A percentile compares a stretch with the other conserved stretches of the same genome.
Evolutionary conservation across 2,113 vertebrate species (phyloP).

Genomic region (Hippotragus niger): DNA sequence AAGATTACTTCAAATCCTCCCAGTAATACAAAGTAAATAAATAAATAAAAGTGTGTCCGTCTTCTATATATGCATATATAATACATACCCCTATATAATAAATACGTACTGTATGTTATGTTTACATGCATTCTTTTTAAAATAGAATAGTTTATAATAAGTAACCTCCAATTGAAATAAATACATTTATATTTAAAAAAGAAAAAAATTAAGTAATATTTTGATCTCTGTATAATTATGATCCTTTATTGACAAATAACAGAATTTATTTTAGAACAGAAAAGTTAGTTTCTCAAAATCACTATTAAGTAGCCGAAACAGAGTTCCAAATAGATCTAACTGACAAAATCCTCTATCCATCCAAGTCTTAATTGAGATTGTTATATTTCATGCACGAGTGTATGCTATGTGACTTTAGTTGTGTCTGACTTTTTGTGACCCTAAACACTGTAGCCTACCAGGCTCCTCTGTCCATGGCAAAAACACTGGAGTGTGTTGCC

Average conservation of each 20-base stretch:
- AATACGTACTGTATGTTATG: background rate
- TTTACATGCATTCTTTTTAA: background rate
- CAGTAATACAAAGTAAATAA: background rate
- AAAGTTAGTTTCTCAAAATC: background rate
- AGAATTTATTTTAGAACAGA: background rate
- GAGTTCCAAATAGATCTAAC: background rate
- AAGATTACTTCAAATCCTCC: background rate
- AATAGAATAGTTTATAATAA: background rate
- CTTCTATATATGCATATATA: background rate
- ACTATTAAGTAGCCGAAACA: background rate
- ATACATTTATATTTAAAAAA: too few relatives aligned
- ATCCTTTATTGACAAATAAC: background rate
- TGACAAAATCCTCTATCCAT: background rate
- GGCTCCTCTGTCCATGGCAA: background rate
- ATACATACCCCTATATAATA: background rate
- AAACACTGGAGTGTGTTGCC: background rate
- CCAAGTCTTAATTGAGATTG: background rate
- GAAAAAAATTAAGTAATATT: background rate
- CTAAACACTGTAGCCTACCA: background rate
- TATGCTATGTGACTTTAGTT: background rate
- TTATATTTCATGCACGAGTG: background rate
- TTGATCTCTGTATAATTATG: background rate
- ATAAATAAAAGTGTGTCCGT: background rate
- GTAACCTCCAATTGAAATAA: too few relatives aligned
- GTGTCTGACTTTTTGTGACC: background rate